phyloP scores from a whole-genome alignment of 2,113 vertebrate species.

The Oreochromis spilurus region DNA sequence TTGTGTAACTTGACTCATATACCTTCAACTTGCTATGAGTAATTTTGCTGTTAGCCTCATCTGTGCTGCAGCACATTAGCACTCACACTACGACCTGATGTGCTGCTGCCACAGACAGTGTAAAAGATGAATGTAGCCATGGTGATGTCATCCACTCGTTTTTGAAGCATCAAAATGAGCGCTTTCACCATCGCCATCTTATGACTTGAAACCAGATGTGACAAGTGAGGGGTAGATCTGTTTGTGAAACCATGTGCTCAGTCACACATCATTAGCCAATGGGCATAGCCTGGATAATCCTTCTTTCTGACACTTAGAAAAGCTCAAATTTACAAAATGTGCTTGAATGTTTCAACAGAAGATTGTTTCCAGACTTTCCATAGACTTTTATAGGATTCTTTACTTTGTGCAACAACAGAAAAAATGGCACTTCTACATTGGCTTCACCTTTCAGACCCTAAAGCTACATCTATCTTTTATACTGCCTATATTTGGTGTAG shows the following conservation, averaged over 20 bases:
- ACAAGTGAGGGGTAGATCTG: not conserved
- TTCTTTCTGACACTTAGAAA: not conserved
- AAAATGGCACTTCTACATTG: not conserved
- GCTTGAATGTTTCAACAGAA: not conserved
- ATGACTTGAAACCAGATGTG: not conserved
- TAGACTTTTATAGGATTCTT: not conserved
- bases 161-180: not conserved
- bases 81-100: not conserved
- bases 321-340: not conserved
- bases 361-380: not conserved
- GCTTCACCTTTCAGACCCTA: too few species aligned
- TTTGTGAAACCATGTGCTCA: not conserved
- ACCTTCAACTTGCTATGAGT: not conserved
- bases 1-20: not conserved
- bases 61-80: not conserved
- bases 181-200: not conserved
- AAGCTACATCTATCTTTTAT: not conserved
- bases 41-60: not conserved
- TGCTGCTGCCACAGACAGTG: not conserved
- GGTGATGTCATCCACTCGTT: not conserved
- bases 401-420: not conserved
- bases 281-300: not conserved
- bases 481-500: not conserved
- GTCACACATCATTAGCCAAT: not conserved
- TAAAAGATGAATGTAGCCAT: not conserved